Evolutionary conservation across 2,113 vertebrate species (phyloP).

Genomic region (Speoplatyrhinus poulsoni): DNA sequence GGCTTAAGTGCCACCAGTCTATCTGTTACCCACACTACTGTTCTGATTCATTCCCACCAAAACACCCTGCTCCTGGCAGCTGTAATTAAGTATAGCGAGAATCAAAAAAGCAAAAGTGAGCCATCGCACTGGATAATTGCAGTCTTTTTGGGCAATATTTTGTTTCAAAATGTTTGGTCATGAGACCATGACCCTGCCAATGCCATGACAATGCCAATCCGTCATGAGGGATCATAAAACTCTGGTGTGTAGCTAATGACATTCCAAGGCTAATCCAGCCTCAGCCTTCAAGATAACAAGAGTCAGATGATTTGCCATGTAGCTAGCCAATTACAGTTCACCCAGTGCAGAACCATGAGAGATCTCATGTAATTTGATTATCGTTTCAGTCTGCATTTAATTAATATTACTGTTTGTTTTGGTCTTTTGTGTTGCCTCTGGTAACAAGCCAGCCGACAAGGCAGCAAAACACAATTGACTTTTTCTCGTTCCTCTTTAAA

Average conservation of each 20-base stretch:
- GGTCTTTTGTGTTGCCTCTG: slow-evolving; percentile 17
- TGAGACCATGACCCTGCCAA: slow-evolving; percentile 25
- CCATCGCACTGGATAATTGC: slow-evolving; percentile 35
- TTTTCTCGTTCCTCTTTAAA: slow-evolving; percentile 48
- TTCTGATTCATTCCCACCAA: slow-evolving; percentile 54
- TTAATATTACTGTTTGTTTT: slow-evolving; percentile 11
- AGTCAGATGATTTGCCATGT: slow-evolving; percentile 41
- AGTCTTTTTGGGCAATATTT: slow-evolving; percentile 12
- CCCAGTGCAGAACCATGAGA: slow-evolving; percentile 2
- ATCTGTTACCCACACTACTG: slow-evolving; percentile 37
- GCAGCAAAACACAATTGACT: slow-evolving; percentile 40
- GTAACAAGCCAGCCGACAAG: not conserved
- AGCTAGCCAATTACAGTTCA: slow-evolving; percentile 32
- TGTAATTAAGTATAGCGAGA: slow-evolving; percentile 56
- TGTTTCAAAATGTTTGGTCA: slow-evolving; percentile 17
- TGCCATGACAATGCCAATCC: not conserved
- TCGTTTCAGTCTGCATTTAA: slow-evolving; percentile 12
- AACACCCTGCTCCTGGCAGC: slow-evolving; percentile 44
- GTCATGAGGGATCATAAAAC: slow-evolving; percentile 32
- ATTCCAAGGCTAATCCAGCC: slow-evolving; percentile 30
- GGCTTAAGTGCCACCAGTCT: slow-evolving; percentile 41
- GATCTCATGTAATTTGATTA: slow-evolving; percentile 1
- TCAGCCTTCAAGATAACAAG: slow-evolving; percentile 31
- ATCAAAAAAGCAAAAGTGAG: slow-evolving; percentile 12
- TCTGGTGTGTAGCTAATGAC: slow-evolving; percentile 24